Conservation (phyloP, 2,888 invertebrate species). For the Aleiodes leptofemur region DNA sequence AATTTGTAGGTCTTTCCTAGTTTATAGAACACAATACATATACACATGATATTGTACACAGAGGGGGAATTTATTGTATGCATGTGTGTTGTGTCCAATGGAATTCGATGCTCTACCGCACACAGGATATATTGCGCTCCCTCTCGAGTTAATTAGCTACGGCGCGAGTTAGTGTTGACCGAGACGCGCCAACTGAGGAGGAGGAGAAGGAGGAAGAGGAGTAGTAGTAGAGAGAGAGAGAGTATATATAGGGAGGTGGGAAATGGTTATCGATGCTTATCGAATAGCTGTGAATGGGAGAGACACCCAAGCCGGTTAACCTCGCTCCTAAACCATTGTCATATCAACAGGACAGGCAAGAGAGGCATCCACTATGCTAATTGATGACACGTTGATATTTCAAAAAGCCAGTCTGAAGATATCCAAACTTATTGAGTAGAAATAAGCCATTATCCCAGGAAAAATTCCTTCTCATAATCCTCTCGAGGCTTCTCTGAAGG, state of each 20-base stretch:
- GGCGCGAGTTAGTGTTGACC: slow-evolving; percentile 32
- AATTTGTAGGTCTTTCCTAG: slow-evolving; percentile 7
- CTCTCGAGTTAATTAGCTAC: slow-evolving; percentile 42
- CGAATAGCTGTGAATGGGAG: slow-evolving; percentile 57
- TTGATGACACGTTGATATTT: slow-evolving; percentile 52
- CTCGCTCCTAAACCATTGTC: slow-evolving; percentile 26
- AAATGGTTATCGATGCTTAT: slow-evolving; percentile 55
- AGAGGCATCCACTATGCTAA: slow-evolving; percentile 51
- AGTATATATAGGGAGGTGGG: background rate
- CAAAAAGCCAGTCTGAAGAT: background rate
- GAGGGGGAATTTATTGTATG: slow-evolving; percentile 18
- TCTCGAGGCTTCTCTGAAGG: no score
- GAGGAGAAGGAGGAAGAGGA: background rate
- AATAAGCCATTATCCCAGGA: no score
- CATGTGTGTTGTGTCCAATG: slow-evolving; percentile 28
- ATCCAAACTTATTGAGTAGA: no score
- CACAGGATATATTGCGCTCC: slow-evolving; percentile 22
- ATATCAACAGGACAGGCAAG: slow-evolving; percentile 44
- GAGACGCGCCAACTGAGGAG: slow-evolving; percentile 2
- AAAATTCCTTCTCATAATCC: no score
- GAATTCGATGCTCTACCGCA: slow-evolving; percentile 30
- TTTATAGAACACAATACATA: slow-evolving; percentile 12
- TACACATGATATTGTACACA: slow-evolving; percentile 14
- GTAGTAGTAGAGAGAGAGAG: no score
- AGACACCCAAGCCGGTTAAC: slow-evolving; percentile 28